Evolutionary conservation across 2,113 vertebrate genomes (phyloP).

Genomic region (Sceloporus undulatus): DNA sequence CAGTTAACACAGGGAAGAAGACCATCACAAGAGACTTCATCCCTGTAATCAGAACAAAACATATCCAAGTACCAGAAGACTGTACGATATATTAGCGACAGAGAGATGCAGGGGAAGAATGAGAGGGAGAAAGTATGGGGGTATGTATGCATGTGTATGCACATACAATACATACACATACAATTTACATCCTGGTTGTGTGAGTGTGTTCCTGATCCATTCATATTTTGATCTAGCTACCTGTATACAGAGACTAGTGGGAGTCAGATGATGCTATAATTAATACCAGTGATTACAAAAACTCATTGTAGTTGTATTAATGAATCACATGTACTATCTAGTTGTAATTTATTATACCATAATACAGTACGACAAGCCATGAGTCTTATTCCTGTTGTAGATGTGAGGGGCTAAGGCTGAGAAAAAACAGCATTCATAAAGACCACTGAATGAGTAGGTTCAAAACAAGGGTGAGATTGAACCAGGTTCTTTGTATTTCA

Average conservation of each 20-base stretch:
- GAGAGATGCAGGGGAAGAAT: no score
- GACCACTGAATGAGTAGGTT: no score
- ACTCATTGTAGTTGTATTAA: background rate
- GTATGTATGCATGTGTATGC: no score
- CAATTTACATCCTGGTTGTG: no score
- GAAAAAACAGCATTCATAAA: no score
- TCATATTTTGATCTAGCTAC: background rate
- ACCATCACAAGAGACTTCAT: background rate
- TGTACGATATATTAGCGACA: background rate
- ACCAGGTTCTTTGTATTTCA: no score
- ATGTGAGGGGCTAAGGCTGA: background rate
- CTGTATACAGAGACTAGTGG: background rate
- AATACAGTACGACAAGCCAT: background rate
- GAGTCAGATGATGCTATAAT: no score
- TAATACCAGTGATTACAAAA: no score
- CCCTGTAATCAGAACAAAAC: background rate
- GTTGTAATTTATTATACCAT: background rate
- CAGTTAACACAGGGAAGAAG: background rate
- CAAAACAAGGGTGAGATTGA: no score
- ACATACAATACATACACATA: no score
- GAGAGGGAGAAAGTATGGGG: no score
- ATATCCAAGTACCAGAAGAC: background rate
- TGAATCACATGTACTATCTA: background rate
- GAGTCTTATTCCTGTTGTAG: background rate
- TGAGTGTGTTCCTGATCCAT: no score